Evolutionary conservation across 2,888 invertebrate species (phyloP), one percentile per base, ranked within the genome.

Genomic region (Brenthis hecate): DNA sequence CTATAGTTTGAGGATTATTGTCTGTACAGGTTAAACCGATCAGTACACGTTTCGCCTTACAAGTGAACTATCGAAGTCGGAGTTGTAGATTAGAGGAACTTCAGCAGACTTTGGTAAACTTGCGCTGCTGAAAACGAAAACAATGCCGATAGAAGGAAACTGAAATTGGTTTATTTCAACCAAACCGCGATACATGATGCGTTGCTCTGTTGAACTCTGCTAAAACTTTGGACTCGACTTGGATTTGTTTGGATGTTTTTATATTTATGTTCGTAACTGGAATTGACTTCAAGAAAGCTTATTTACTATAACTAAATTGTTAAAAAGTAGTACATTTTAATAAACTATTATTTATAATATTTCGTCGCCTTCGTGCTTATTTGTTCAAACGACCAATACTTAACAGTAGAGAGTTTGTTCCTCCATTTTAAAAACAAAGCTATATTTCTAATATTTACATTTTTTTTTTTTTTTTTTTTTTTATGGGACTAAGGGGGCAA

Each of bases 51-150:
- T 62, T 51, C 56, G 57, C 63, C 63, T 73, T 73, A 63, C 57
- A 65, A 72, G 72, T 74, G 72, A 72, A 74, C 72, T 72, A 74
- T 74, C 72, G 73, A 65, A 65, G 69, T 72, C 69, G 66, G 60
- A 65, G 78, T 75, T 79, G 79, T 74, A 75, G 77, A 79, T 78
- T 80, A 77, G 75, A 71, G 65, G 69, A 82, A 83, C 77, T 82
- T 82, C 76, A 71, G 69, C 47, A 51, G 78, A 80, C 73, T 81
- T 80, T 72, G 76, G 72, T 62, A 74, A 70, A 72, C 71, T 73
- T 69, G 53, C 47, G 55, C 60, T 23, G 61, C 54, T 66, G 70
- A 66, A 66, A 70, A 66, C 58, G 70, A 66, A 70, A 71, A 71
- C 71, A 67, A 70, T 70, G 58, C 47, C 51, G 66, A 66, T 63